Base-by-base conservation (phyloP, 2,888 invertebrate genomes). In the Pollenia amentaria region DNA sequence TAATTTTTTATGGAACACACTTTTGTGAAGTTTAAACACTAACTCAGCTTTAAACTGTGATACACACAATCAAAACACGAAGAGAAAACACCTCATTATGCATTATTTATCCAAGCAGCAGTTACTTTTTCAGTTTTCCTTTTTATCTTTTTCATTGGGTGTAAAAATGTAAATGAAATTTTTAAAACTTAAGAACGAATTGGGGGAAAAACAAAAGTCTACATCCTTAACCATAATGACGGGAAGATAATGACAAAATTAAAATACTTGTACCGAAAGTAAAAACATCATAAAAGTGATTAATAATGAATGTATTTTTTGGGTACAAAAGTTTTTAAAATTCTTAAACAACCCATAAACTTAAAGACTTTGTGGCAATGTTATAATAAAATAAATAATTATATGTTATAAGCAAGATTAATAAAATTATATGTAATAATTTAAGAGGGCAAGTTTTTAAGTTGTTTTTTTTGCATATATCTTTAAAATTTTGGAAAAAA, bases 41-140 rank as follows among this genome's bases (percentile, higher is more conserved):
- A 29, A 38, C 3, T 29, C 46, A 65, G 1, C 21, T n/a, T 46
- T 16, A 10, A 7, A 46, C n/a, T 29, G 29, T 6, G 29, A 6
- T 29, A 3, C 38, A 21, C 38, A 40, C 38, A 60, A 21, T 29
- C 29, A 29, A 29, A 29, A 29, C 29, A 29, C 53, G 11, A 29
- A 53, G 18, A 44, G 18, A 16, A 65, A 73, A 44, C 53, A 57
- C 80, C 67, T 73, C 57, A 81, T 81, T 84, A 84, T 72, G 46
- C 67, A 46, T 48, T 72, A 67, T 84, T 84, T 57, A 69, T 78
- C 10, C 12, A 55, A 80, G 55, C 65, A 55, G 18, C 55, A 81
- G 21, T 29, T 46, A 44, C 14, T 57, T 65, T 64, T 65, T 65
- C 38, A 14, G 44, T 18, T 44, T 64, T 21, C 42, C 2, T 16